Percentiles rank a stretch among this genome's conserved stretches.
Conservation (phyloP, 1,140 invertebrate genomes). For the Bombus sibiricus region DNA sequence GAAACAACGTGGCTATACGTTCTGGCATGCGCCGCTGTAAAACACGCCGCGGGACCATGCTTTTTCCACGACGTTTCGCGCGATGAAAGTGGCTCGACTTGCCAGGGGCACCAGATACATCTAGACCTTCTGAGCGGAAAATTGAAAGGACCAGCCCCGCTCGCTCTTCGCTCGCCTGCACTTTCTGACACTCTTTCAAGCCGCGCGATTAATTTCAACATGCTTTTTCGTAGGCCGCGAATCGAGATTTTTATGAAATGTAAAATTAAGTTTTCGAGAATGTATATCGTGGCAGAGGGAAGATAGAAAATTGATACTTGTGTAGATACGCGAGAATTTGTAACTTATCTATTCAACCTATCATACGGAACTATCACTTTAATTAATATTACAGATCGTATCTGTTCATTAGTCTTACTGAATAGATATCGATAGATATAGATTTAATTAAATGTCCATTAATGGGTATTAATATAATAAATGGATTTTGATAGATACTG, state of each 20-base stretch:
- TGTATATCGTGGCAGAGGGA: too few species aligned
- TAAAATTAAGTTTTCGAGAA: too few species aligned
- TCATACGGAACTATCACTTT: too few species aligned
- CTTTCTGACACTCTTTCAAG: background rate
- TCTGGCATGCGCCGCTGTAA: constrained; percentile 10
- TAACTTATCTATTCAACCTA: too few species aligned
- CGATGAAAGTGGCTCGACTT: constrained; percentile 38
- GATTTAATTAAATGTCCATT: too few species aligned
- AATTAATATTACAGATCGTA: too few species aligned
- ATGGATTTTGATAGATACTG: too few species aligned
- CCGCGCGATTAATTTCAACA: constrained; percentile 13
- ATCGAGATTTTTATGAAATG: background rate
- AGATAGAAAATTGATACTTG: too few species aligned
- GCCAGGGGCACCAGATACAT: constrained; percentile 22
- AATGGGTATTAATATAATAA: too few species aligned
- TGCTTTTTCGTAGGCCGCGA: background rate
- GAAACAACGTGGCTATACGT: constrained; percentile 30
- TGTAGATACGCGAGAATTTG: too few species aligned
- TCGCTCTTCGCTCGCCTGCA: background rate
- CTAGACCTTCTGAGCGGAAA: constrained; percentile 28
- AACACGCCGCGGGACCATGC: constrained; percentile 29
- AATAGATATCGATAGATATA: too few species aligned
- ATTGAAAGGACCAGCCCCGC: constrained; percentile 32
- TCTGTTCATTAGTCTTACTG: too few species aligned
- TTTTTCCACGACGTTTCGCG: constrained; percentile 49